Evolutionary conservation across 2,888 invertebrate species (phyloP).

Genomic region (Drosophila multiciliata): DNA sequence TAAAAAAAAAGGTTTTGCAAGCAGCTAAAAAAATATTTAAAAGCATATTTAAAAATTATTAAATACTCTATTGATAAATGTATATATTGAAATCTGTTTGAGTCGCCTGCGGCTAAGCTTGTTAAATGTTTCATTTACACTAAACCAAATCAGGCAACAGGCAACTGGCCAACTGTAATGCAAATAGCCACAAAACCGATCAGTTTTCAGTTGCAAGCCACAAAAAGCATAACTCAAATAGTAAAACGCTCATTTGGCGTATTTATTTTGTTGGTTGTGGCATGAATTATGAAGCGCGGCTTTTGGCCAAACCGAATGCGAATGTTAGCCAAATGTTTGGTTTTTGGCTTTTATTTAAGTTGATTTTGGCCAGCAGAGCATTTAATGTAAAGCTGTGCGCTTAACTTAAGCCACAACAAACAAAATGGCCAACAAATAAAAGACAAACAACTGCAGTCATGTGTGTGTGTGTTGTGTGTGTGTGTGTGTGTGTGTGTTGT

Average conservation of each 20-base stretch:
- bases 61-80: background rate
- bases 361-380: background rate
- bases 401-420: slow-evolving; percentile 63
- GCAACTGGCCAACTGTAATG: slow-evolving; percentile 27
- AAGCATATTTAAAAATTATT: background rate
- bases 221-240: slow-evolving; percentile 30
- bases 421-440: slow-evolving; percentile 43
- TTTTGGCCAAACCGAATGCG: slow-evolving; percentile 18
- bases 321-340: slow-evolving; percentile 18
- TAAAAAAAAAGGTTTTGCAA: background rate
- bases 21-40: background rate
- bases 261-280: background rate
- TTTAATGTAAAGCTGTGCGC: slow-evolving; percentile 46
- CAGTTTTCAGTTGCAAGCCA: slow-evolving; percentile 47
- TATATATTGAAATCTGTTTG: background rate
- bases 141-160: slow-evolving; percentile 4
- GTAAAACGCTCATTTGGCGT: slow-evolving; percentile 52
- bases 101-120: slow-evolving; percentile 13
- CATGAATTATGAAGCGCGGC: slow-evolving; percentile 68
- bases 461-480: background rate
- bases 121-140: slow-evolving; percentile 3
- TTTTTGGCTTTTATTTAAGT: slow-evolving; percentile 1
- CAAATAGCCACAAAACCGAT: slow-evolving; percentile 26
- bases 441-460: slow-evolving; percentile 20
- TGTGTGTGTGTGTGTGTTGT: background rate